Conservation (phyloP, 2,797 vertebrate genomes). For the Kryptolebias ocellatus region DNA sequence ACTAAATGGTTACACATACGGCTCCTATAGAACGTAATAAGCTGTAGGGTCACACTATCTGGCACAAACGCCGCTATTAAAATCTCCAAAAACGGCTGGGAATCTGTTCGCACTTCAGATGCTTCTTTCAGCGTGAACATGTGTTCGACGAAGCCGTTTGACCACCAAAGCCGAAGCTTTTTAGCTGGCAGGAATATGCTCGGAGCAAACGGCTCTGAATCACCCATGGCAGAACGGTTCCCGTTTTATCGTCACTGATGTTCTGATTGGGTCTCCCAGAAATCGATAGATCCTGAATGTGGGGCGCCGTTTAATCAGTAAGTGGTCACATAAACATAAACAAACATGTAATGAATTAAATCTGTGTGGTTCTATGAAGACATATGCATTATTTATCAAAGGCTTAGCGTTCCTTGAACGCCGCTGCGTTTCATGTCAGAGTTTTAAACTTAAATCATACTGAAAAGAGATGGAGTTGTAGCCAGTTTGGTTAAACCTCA, state of each 20-base stretch:
- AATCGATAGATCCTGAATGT: slow-evolving; percentile 6
- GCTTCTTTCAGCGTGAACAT: slow-evolving; percentile 23
- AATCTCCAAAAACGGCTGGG: slow-evolving; percentile 10
- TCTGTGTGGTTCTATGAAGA: too few relatives aligned
- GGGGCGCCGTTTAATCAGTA: slow-evolving; percentile 44
- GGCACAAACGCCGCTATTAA: slow-evolving; percentile 24
- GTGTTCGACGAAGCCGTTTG: too few relatives aligned
- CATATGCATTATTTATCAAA: too few relatives aligned
- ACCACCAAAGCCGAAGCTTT: too few relatives aligned
- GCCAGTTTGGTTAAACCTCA: too few relatives aligned
- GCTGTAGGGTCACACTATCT: slow-evolving; percentile 17
- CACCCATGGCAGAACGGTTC: slow-evolving; percentile 17
- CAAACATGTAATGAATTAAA: background rate
- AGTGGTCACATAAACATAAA: slow-evolving; percentile 25
- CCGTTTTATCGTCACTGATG: slow-evolving; percentile 50
- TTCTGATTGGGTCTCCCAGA: slow-evolving; percentile 18
- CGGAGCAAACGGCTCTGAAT: slow-evolving; percentile 47
- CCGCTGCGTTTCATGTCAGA: too few relatives aligned
- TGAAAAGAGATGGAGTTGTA: too few relatives aligned
- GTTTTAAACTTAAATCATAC: too few relatives aligned
- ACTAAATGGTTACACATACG: slow-evolving; percentile 11
- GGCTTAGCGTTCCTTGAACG: too few relatives aligned
- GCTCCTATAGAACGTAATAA: slow-evolving; percentile 13
- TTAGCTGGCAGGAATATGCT: slow-evolving; percentile 11
- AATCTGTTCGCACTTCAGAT: slow-evolving; percentile 8